A percentile compares a stretch with the other conserved stretches of the same genome.
These are phyloP conservation scores for Escarpia spicata DNA, from an alignment of 2,888 invertebrate genomes.

Conservation along the genomic window DNA sequence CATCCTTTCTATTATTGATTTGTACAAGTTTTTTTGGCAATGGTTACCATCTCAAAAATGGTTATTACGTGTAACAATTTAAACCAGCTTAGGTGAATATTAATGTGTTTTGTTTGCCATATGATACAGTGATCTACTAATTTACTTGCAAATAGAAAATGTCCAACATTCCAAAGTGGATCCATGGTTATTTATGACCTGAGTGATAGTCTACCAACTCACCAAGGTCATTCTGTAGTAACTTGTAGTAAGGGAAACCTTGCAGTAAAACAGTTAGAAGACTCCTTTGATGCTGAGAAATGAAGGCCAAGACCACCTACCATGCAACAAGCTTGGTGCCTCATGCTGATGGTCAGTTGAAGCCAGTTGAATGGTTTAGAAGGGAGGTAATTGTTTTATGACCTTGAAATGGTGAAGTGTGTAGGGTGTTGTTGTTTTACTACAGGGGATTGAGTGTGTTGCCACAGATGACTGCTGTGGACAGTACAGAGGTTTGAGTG, in stretches of 20 bases:
- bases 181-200: background rate
- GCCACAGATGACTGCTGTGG: too few species aligned
- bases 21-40: too few species aligned
- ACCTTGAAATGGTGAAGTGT: background rate
- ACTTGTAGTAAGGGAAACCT: too few species aligned
- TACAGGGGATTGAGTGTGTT: background rate
- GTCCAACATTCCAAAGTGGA: too few species aligned
- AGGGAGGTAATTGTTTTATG: background rate
- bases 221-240: background rate
- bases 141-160: background rate
- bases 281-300: too few species aligned
- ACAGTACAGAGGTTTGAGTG: too few species aligned
- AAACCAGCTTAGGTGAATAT: background rate
- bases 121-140: background rate
- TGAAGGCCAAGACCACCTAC: too few species aligned
- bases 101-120: background rate
- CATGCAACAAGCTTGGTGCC: too few species aligned
- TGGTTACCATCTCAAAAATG: too few species aligned
- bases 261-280: too few species aligned
- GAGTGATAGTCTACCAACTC: background rate
- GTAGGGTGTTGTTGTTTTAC: background rate
- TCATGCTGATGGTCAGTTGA: background rate
- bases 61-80: background rate
- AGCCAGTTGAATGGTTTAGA: background rate
- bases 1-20: background rate